These are phyloP conservation scores for Nesogale talazaci DNA, from an alignment of 2,113 vertebrate genomes.

Conservation along the genomic window DNA sequence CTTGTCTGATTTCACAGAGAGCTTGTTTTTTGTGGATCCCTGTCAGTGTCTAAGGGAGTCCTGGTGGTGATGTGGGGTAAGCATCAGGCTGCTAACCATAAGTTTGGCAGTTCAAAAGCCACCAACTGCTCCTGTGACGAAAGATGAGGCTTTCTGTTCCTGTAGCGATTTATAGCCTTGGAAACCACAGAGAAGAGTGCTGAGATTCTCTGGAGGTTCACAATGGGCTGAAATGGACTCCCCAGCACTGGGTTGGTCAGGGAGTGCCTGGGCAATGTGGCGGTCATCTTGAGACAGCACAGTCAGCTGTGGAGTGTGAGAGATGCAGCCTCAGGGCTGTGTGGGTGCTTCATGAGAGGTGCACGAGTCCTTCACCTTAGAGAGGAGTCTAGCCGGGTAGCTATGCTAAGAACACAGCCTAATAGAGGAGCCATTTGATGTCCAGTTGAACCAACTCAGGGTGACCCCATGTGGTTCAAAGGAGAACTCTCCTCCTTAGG, in stretches of 20 bases:
- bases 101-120: no score
- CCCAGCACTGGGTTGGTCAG: no score
- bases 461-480: neutral
- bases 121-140: no score
- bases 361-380: neutral
- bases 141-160: no score
- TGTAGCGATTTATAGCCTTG: no score
- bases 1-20: slow-evolving; percentile 12
- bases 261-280: neutral
- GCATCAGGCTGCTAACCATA: no score
- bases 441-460: neutral
- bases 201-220: no score
- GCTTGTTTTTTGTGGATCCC: neutral
- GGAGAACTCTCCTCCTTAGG: neutral
- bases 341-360: neutral
- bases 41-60: neutral
- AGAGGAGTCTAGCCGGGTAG: no score
- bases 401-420: neutral
- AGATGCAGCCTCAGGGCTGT: neutral
- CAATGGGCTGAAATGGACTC: no score
- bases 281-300: neutral
- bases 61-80: no score
- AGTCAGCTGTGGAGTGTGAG: neutral
- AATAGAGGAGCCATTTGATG: neutral
- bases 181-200: no score